Percentiles rank a stretch among this genome's conserved stretches.
Evolutionary conservation across 1,140 invertebrate genomes (phyloP).

Genomic region (Cyclargus thomasi): DNA sequence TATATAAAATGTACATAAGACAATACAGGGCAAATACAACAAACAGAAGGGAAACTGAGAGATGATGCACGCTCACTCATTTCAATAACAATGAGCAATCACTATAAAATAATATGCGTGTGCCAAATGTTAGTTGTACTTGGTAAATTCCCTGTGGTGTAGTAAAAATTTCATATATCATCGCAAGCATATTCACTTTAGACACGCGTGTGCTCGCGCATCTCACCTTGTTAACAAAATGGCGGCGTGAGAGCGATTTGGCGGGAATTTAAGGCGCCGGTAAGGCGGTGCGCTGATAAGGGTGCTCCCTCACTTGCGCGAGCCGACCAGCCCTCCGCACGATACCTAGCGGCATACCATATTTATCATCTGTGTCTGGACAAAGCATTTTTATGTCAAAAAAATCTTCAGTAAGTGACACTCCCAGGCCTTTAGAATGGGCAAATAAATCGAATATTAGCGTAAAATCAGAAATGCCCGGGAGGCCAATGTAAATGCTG

Average conservation of each 20-base stretch:
- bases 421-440: conserved; percentile 30
- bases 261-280: conserved; percentile 68
- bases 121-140: background rate
- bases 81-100: background rate
- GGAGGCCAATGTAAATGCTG: conserved; percentile 50
- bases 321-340: conserved; percentile 86
- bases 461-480: conserved; percentile 14
- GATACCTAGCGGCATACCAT: conserved; percentile 76
- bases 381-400: conserved; percentile 36
- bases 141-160: background rate
- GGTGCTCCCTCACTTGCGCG: conserved; percentile 91
- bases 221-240: conserved; percentile 73
- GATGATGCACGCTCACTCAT: background rate
- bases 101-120: conserved; percentile 17
- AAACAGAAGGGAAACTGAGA: background rate
- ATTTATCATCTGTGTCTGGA: conserved; percentile 64
- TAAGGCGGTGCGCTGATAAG: conserved; percentile 90
- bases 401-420: conserved; percentile 31
- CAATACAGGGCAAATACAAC: background rate
- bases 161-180: background rate
- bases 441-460: background rate
- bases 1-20: conserved; percentile 6
- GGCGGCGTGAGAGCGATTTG: conserved; percentile 65
- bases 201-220: conserved; percentile 57
- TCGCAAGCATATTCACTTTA: conserved; percentile 61